Evolutionary conservation across 2,888 invertebrate species (phyloP).

Genomic region (Machimus rusticus): DNA sequence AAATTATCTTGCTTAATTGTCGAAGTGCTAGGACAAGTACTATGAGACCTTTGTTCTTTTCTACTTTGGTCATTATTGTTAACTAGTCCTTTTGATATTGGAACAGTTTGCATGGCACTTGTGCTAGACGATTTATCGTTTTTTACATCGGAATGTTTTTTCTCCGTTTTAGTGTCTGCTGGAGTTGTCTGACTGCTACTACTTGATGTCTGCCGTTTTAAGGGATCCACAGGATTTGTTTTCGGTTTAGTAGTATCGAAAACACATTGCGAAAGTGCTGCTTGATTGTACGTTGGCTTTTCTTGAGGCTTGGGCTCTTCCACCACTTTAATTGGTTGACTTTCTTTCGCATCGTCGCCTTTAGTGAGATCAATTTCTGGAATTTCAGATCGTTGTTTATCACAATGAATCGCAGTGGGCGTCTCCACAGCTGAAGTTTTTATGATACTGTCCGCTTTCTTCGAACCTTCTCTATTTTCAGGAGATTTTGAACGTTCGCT

Average conservation of each 20-base stretch:
- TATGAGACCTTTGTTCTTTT: slow-evolving; percentile 40
- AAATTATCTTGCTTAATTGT: slow-evolving; percentile 13
- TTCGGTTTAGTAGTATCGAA: background rate
- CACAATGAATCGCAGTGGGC: background rate
- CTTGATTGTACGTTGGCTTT: background rate
- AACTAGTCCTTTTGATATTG: background rate
- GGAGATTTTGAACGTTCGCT: background rate
- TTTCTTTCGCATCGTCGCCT: background rate
- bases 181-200: slow-evolving; percentile 13
- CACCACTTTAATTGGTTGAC: background rate
- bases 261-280: background rate
- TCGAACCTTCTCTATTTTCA: slow-evolving; percentile 23
- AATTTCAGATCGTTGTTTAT: slow-evolving; percentile 29
- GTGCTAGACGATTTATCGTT: slow-evolving; percentile 3
- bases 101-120: background rate
- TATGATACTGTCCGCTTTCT: background rate
- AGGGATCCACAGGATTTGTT: slow-evolving; percentile 6
- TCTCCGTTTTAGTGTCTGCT: slow-evolving; percentile 1
- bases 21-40: background rate
- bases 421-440: background rate
- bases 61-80: slow-evolving; percentile 12
- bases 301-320: background rate
- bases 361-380: slow-evolving; percentile 46
- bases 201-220: slow-evolving; percentile 36
- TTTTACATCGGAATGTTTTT: slow-evolving; percentile 21